These are phyloP conservation scores for Crypturellus tataupa DNA, from an alignment of 2,797 vertebrate genomes.

Conservation along the genomic window DNA sequence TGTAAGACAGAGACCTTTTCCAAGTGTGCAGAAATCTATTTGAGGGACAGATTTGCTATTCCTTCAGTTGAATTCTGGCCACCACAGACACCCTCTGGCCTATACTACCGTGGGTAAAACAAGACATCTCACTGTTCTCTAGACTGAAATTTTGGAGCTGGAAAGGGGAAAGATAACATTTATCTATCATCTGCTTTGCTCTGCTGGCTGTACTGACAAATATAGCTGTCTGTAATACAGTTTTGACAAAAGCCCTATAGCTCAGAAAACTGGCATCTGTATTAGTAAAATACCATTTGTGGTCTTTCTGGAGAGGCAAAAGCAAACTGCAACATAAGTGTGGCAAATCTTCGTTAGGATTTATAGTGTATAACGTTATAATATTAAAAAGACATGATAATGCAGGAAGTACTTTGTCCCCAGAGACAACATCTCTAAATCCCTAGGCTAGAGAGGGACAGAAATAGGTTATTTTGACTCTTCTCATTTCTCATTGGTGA, in stretches of 20 bases:
- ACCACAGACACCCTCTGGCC: not conserved
- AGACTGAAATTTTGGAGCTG: not conserved
- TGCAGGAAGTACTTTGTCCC: not conserved
- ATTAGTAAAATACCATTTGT: not conserved
- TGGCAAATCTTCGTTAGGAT: not conserved
- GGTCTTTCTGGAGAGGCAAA: not conserved
- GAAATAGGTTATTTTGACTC: not conserved
- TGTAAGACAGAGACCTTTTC: not conserved
- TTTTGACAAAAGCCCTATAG: not conserved
- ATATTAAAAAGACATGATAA: not conserved
- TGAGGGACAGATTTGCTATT: not conserved
- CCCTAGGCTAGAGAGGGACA: not conserved
- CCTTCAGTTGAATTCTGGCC: not conserved
- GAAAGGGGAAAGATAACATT: not conserved
- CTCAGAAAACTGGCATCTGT: not conserved
- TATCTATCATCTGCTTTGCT: not conserved
- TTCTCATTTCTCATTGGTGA: not conserved
- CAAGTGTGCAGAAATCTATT: not conserved
- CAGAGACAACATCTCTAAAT: not conserved
- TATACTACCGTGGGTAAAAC: not conserved
- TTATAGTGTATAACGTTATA: not conserved
- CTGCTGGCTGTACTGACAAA: not conserved
- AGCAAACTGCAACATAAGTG: not conserved
- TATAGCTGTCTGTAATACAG: fast-evolving
- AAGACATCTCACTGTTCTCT: not conserved